phyloP scores from a whole-genome alignment of 2,888 invertebrate genomes.

The Horisme vitalbata region DNA sequence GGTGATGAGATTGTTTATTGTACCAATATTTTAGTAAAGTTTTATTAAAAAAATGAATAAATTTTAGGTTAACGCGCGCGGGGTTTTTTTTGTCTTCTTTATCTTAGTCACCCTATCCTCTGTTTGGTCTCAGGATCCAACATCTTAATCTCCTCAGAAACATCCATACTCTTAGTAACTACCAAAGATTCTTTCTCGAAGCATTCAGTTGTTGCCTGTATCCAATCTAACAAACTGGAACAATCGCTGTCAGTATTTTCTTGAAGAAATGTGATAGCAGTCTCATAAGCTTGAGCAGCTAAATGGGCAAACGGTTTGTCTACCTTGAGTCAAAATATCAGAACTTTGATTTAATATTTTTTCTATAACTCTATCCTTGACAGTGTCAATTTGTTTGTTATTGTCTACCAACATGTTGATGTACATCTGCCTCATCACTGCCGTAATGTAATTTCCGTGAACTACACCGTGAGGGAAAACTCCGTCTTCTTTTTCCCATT shows the following conservation, averaged over 20 bases:
- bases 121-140: too few relatives aligned
- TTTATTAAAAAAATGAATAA: too few relatives aligned
- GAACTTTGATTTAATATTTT: conserved; percentile 10
- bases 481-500: background rate
- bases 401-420: background rate
- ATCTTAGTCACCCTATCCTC: too few relatives aligned
- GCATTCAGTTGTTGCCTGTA: conserved; percentile 11
- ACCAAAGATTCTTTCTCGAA: conserved; percentile 11
- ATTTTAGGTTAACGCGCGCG: too few relatives aligned
- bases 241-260: conserved; percentile 11
- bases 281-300: conserved; percentile 21
- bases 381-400: background rate
- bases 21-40: too few relatives aligned
- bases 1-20: too few relatives aligned
- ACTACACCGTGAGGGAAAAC: background rate
- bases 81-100: too few relatives aligned
- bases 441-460: background rate
- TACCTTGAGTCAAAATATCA: conserved; percentile 12
- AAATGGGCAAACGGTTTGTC: conserved; percentile 18
- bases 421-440: background rate
- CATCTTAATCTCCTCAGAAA: too few relatives aligned
- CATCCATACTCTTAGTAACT: too few relatives aligned
- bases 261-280: conserved; percentile 6
- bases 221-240: conserved; percentile 11
- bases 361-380: background rate